These are phyloP conservation scores for Drosophila prostipennis DNA, from an alignment of 2,888 invertebrate species.

Conservation along the genomic window DNA sequence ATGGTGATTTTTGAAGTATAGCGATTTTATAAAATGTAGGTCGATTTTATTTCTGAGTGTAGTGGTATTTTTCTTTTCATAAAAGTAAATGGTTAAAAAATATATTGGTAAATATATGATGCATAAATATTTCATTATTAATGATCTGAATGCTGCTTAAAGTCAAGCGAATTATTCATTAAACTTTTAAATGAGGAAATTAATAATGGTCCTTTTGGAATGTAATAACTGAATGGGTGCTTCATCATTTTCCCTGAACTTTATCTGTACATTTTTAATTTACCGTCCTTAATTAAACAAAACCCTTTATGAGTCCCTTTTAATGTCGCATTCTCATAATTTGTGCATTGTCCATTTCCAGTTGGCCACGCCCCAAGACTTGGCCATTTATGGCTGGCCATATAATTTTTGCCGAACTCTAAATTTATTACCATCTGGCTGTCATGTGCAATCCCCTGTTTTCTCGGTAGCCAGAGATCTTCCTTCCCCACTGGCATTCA, in stretches of 20 bases:
- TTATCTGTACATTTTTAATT: neutral
- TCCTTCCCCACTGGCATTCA: constrained; percentile 15
- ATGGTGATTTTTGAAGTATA: no score
- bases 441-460: constrained; percentile 41
- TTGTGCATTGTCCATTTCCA: neutral
- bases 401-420: constrained; percentile 4
- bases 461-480: neutral
- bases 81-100: no score
- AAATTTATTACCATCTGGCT: constrained; percentile 49
- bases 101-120: no score
- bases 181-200: neutral
- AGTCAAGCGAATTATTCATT: neutral
- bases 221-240: neutral
- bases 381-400: constrained; percentile 11
- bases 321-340: neutral
- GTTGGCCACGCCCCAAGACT: constrained; percentile 16
- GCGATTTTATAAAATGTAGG: no score
- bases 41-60: no score
- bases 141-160: neutral
- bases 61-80: no score
- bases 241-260: neutral
- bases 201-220: neutral
- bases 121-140: neutral
- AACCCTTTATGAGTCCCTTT: neutral
- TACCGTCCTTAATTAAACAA: no score